Evolutionary conservation across 2,888 invertebrate species (phyloP), one percentile per base, ranked within the genome.

Genomic region (Orthonychiurus folsomi): DNA sequence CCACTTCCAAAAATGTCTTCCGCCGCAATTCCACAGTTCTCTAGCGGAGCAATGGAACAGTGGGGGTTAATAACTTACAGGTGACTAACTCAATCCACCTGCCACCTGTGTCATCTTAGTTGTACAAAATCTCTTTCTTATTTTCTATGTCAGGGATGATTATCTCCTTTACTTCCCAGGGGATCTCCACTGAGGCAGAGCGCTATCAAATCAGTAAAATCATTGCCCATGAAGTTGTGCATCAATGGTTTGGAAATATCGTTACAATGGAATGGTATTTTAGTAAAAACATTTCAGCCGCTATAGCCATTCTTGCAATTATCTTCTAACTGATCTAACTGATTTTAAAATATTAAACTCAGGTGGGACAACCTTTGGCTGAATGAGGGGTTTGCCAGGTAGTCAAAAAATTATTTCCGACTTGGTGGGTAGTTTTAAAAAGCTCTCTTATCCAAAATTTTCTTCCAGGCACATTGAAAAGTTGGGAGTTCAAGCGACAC

Each of bases 1-100:
- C 52, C 63, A 0, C 60, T 72, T 27, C 65, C 65, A 1, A 72
- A 72, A 63, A 68, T 72, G 67, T 70, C 70, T 27, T 63, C 66
- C 50, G 61, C 70, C 28, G 59, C 63, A 9, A 54, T 68, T 28
- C 63, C 64, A 2, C 60, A 67, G 37, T 71, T 62, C 55, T 62
- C 57, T n/a, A 53, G 63, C 15, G 65, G 66, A 2, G 65, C 62
- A 28, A 61, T 64, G 61, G 70, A 66, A 54, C 64, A 69, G 20
- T 66, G 65, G 68, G 69, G 70, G 28, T 69, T 1, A 47, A 67
- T 12, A 58, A 60, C 37, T 56, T 66, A 15, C 60, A 62, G 15
- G 69, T 62, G 2, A 37, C n/a, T n/a, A 37, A n/a, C 15, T n/a
- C n/a, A n/a, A n/a, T n/a, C n/a, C n/a, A n/a, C n/a, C n/a, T n/a